Evolutionary conservation across 1,140 invertebrate genomes (phyloP).

Genomic region (Heliothis subflexa): DNA sequence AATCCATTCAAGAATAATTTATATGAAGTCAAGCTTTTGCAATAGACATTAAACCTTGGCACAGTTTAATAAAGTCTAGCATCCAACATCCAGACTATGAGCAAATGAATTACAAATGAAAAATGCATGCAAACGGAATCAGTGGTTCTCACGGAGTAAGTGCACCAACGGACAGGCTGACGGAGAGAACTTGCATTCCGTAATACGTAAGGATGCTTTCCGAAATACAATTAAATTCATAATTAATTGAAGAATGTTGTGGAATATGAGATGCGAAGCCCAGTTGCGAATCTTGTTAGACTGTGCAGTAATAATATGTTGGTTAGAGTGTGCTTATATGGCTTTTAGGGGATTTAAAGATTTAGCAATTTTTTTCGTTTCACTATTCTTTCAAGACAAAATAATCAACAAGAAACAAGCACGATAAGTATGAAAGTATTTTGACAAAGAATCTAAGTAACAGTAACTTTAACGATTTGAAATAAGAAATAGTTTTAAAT

Average conservation of each 20-base stretch:
- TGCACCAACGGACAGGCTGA: slow-evolving; percentile 11
- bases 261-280: neutral
- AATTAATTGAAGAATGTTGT: slow-evolving; percentile 16
- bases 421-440: too few species aligned
- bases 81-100: slow-evolving; percentile 1
- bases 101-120: slow-evolving; percentile 27
- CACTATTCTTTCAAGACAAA: too few species aligned
- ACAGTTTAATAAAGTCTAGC: slow-evolving; percentile 19
- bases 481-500: too few species aligned
- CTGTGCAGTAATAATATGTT: neutral
- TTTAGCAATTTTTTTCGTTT: too few species aligned
- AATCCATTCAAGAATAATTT: too few species aligned
- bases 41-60: slow-evolving; percentile 1
- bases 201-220: slow-evolving; percentile 28
- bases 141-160: slow-evolving; percentile 17
- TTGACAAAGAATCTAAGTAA: too few species aligned
- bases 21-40: neutral
- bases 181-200: slow-evolving; percentile 19
- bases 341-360: too few species aligned
- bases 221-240: slow-evolving; percentile 22
- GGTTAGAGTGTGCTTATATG: neutral
- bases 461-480: too few species aligned
- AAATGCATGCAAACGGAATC: slow-evolving; percentile 28
- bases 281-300: neutral
- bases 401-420: too few species aligned